A percentile compares a stretch with the other conserved stretches of the same genome.
Evolutionary conservation across 1,140 invertebrate genomes (phyloP).

Genomic region (Pomacea maculata): DNA sequence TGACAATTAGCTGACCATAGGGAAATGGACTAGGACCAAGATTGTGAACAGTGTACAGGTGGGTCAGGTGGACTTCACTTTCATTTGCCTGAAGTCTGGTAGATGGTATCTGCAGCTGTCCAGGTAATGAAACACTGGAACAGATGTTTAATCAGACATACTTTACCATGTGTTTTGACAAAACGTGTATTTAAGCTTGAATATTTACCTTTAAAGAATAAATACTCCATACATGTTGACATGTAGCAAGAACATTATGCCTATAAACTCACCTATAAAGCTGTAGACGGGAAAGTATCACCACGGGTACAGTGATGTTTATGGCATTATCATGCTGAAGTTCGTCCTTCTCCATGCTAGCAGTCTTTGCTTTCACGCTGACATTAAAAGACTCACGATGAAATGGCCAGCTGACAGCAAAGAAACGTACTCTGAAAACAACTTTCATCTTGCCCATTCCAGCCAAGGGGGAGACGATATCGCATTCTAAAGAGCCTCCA

Average conservation of each 20-base stretch:
- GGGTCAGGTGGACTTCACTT: slow-evolving; percentile 13
- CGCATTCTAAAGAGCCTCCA: slow-evolving; percentile 19
- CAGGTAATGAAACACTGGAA: slow-evolving; percentile 25
- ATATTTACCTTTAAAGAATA: not conserved
- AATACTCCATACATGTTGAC: not conserved
- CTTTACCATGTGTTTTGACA: not conserved
- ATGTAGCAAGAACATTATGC: not conserved
- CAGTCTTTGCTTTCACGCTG: slow-evolving; percentile 24
- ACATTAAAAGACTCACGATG: slow-evolving; percentile 22
- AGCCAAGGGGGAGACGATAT: slow-evolving; percentile 23
- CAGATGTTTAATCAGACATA: not conserved
- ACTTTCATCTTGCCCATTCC: slow-evolving; percentile 10
- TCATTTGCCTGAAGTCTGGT: not conserved
- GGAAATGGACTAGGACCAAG: slow-evolving; percentile 37
- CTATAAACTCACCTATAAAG: slow-evolving; percentile 15
- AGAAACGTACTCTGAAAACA: slow-evolving; percentile 29
- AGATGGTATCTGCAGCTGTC: slow-evolving; percentile 9
- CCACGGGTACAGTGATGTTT: slow-evolving; percentile 25
- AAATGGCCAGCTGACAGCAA: slow-evolving; percentile 19
- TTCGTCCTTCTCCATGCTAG: not conserved
- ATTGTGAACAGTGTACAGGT: slow-evolving; percentile 32
- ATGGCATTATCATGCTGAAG: slow-evolving; percentile 16
- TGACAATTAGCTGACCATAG: slow-evolving; percentile 27
- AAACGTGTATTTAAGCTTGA: not conserved
- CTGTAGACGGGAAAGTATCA: slow-evolving; percentile 23